These are phyloP conservation scores for Xanthia icteritia DNA, from an alignment of 2,888 invertebrate genomes.

Conservation along the genomic window DNA sequence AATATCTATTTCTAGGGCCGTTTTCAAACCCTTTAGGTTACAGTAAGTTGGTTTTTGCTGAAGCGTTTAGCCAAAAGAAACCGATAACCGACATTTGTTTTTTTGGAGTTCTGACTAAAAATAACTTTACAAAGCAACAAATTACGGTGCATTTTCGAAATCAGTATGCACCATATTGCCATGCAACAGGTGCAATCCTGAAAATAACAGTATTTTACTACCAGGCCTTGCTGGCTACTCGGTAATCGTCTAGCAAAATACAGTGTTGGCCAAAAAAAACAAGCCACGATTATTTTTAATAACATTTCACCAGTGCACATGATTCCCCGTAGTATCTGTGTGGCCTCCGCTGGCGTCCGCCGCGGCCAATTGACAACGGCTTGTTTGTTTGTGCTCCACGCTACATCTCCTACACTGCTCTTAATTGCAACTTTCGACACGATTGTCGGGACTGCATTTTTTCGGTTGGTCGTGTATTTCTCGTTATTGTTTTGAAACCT, in stretches of 20 bases:
- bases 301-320: slow-evolving; percentile 39
- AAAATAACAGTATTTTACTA: slow-evolving; percentile 1
- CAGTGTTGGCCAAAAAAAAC: slow-evolving; percentile 21
- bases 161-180: neutral
- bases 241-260: neutral
- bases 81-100: slow-evolving; percentile 6
- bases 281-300: slow-evolving; percentile 46
- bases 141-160: neutral
- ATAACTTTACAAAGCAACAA: neutral
- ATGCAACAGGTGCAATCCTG: neutral
- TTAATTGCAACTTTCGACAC: slow-evolving; percentile 83
- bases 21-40: slow-evolving; percentile 59
- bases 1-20: slow-evolving; percentile 33
- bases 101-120: neutral
- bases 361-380: slow-evolving; percentile 80
- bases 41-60: slow-evolving; percentile 48
- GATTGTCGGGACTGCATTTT: slow-evolving; percentile 50
- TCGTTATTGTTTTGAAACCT: slow-evolving; percentile 24
- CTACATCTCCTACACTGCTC: slow-evolving; percentile 76
- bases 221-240: neutral
- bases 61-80: slow-evolving; percentile 41
- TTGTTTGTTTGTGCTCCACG: slow-evolving; percentile 75
- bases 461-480: slow-evolving; percentile 32
- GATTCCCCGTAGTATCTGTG: slow-evolving; percentile 81
- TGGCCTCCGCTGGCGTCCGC: slow-evolving; percentile 77